phyloP scores from a whole-genome alignment of 2,888 invertebrate genomes.

The Troides aeacus region DNA sequence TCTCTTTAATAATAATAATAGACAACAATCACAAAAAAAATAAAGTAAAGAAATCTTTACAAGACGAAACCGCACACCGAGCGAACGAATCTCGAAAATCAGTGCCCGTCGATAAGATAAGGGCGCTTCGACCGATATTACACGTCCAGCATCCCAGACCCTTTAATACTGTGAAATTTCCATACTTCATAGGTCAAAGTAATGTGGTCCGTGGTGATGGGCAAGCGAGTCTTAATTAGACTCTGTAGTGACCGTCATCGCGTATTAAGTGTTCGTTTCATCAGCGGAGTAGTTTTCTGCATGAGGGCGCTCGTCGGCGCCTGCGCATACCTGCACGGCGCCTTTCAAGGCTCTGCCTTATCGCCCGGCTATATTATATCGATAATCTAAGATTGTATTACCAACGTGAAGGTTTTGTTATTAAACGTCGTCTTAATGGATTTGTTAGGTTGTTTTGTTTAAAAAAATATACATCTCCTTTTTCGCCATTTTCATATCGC shows the following conservation, averaged over 20 bases:
- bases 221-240: slow-evolving; percentile 71
- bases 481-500: not conserved
- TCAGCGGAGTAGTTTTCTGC: slow-evolving; percentile 73
- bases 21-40: slow-evolving; percentile 30
- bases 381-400: slow-evolving; percentile 55
- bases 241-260: slow-evolving; percentile 73
- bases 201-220: slow-evolving; percentile 32
- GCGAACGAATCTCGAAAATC: slow-evolving; percentile 70
- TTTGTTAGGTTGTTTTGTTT: slow-evolving; percentile 16
- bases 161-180: slow-evolving; percentile 9
- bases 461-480: slow-evolving; percentile 5
- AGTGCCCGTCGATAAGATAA: slow-evolving; percentile 74
- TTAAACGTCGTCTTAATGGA: slow-evolving; percentile 35
- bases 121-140: slow-evolving; percentile 45
- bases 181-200: slow-evolving; percentile 12
- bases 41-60: slow-evolving; percentile 29
- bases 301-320: slow-evolving; percentile 66
- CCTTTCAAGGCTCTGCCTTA: slow-evolving; percentile 61
- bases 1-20: slow-evolving; percentile 39
- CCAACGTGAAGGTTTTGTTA: slow-evolving; percentile 43
- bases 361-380: slow-evolving; percentile 44
- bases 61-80: slow-evolving; percentile 71
- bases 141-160: slow-evolving; percentile 45
- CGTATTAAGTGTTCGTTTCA: slow-evolving; percentile 75
- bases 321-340: slow-evolving; percentile 56